Conservation (phyloP, 2,888 invertebrate species). For the Nesidiocoris tenuis region DNA sequence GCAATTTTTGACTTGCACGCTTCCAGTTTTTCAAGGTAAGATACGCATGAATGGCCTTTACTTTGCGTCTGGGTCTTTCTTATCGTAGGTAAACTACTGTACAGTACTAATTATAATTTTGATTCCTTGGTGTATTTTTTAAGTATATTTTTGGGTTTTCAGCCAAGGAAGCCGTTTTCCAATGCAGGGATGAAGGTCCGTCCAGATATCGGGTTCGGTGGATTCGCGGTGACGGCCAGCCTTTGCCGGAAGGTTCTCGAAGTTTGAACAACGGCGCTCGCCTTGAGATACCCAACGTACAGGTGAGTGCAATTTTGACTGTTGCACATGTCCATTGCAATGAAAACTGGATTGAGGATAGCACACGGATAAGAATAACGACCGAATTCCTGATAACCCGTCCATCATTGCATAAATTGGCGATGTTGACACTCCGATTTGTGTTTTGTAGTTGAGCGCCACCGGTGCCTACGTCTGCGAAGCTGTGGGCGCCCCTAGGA, state of each 20-base stretch:
- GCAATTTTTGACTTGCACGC: constrained; percentile 1
- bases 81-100: too few species aligned
- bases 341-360: too few species aligned
- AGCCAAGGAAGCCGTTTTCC: constrained; percentile 91
- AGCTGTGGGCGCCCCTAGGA: constrained; percentile 66
- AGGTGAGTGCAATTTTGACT: constrained; percentile 58
- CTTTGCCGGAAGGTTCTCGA: constrained; percentile 73
- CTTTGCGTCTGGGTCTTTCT: too few species aligned
- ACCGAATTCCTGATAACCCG: too few species aligned
- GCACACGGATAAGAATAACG: too few species aligned
- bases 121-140: too few species aligned
- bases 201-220: constrained; percentile 73
- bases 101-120: too few species aligned
- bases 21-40: constrained; percentile 39
- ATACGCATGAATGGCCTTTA: too few species aligned
- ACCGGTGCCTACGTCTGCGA: constrained; percentile 82
- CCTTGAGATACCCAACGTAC: constrained; percentile 80
- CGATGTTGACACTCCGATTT: too few species aligned
- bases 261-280: constrained; percentile 68
- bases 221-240: constrained; percentile 68
- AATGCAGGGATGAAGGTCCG: constrained; percentile 88
- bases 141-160: too few species aligned
- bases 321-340: too few species aligned
- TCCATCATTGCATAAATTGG: too few species aligned
- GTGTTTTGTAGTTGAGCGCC: constrained; percentile 71